These are phyloP conservation scores for Pithys albifrons DNA, from an alignment of 2,113 vertebrate genomes.

Conservation along the genomic window DNA sequence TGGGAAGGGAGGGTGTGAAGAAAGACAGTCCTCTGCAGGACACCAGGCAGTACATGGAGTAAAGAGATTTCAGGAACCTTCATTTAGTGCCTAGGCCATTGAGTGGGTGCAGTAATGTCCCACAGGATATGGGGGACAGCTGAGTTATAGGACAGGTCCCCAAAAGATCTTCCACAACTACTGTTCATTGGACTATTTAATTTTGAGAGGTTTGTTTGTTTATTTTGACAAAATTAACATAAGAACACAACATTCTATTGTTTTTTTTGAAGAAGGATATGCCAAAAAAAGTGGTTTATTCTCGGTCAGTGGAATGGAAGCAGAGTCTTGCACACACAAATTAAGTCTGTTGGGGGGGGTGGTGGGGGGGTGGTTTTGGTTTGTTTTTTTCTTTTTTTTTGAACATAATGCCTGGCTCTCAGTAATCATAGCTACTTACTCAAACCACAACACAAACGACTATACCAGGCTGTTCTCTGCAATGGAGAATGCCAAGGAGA, in stretches of 20 bases:
- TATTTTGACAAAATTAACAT: not conserved
- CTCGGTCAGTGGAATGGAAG: not conserved
- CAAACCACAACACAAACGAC: not conserved
- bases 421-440: not conserved
- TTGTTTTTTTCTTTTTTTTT: not conserved
- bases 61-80: not conserved
- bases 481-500: not conserved
- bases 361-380: too few species aligned
- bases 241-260: rapidly evolving
- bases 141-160: not conserved
- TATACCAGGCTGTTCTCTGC: not conserved
- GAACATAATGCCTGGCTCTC: not conserved
- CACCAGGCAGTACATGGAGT: not conserved
- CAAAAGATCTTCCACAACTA: not conserved
- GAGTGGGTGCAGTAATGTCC: not conserved
- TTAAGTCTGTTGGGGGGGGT: not conserved
- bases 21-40: not conserved
- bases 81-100: not conserved
- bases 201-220: not conserved
- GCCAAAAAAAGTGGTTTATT: not conserved
- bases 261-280: not conserved
- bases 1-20: not conserved
- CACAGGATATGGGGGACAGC: not conserved
- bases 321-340: not conserved
- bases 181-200: not conserved